Evolutionary conservation across 1,140 invertebrate species (phyloP), one percentile per base, ranked within the genome.

Genomic region (Drosophila baimaii): DNA sequence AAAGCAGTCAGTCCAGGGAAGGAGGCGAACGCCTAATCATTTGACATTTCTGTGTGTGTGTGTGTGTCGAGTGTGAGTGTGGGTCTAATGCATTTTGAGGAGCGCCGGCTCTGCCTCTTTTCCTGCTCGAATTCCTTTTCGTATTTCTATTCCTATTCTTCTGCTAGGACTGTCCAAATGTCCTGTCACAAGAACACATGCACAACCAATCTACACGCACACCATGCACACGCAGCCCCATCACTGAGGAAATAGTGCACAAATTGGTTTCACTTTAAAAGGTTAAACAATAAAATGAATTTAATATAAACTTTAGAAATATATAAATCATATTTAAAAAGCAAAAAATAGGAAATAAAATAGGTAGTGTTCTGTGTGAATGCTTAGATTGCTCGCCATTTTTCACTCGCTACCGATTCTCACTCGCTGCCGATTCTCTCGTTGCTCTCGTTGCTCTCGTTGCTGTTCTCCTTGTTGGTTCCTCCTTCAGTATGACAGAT

Each of bases 1-100:
- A 17, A 54, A 54, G 29, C 49, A 52, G 49, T 52, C 31, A 33
- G 52, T n/a, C 23, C 49, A 61, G 27, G 13, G 17, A 29, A 27
- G 33, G 13, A 31, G 68, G 46, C 49, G n/a, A 49, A 75, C 70
- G 71, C 59, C 73, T 75, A 59, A 69, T 77, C 64, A 39, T 69
- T 69, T 51, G 64, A 33, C 43, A 47, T 55, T 33, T 47, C 47
- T 47, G 37, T 55, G 35, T 58, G 52, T 54, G 39, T 33, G 15
- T 25, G 44, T 46, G 39, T 15, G 49, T 43, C n/a, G 57, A 41
- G 29, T 43, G 49, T 27, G 35, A 21, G 31, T 46, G 61, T 55
- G 72, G 54, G 57, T 63, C 75, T 77, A 77, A 77, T 77, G 74
- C 65, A 68, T 75, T 75, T 54, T 41, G 29, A 41, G 44, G 39